These are phyloP conservation scores for Hystrix cristata DNA, from an alignment of 2,113 vertebrate species.

Conservation along the genomic window DNA sequence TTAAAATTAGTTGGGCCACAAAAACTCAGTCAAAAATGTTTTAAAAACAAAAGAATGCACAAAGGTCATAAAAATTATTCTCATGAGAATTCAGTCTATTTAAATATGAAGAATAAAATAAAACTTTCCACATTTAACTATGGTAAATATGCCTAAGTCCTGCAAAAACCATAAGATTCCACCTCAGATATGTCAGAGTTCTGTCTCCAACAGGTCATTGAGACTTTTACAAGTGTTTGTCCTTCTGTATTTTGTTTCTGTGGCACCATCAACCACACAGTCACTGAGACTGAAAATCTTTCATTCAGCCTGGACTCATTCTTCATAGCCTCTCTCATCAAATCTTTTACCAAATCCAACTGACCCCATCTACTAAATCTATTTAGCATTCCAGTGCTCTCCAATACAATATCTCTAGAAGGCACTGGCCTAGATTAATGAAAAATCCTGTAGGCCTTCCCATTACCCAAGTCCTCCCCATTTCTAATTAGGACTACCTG, in stretches of 20 bases:
- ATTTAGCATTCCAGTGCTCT: not conserved
- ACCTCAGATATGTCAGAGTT: slow-evolving; percentile 4
- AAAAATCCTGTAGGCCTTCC: not conserved
- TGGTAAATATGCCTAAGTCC: slow-evolving; percentile 30
- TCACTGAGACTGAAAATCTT: not conserved
- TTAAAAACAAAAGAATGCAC: not conserved
- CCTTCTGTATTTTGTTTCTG: slow-evolving; percentile 48
- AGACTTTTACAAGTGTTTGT: slow-evolving; percentile 49
- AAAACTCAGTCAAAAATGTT: not conserved
- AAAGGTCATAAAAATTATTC: slow-evolving; percentile 71
- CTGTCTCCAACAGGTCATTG: slow-evolving; percentile 25
- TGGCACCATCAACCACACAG: not conserved
- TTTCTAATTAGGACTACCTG: not conserved
- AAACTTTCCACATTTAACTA: slow-evolving; percentile 52
- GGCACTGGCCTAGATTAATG: not conserved
- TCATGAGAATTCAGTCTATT: not conserved
- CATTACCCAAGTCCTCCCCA: not conserved
- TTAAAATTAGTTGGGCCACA: slow-evolving; percentile 67
- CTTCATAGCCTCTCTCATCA: not conserved
- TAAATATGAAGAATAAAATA: slow-evolving; percentile 66
- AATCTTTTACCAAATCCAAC: not conserved
- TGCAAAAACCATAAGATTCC: slow-evolving; percentile 47
- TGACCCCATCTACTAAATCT: not conserved
- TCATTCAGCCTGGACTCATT: not conserved
- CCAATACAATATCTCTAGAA: not conserved